phyloP scores from a whole-genome alignment of 2,797 vertebrate species.

The Falco peregrinus region DNA sequence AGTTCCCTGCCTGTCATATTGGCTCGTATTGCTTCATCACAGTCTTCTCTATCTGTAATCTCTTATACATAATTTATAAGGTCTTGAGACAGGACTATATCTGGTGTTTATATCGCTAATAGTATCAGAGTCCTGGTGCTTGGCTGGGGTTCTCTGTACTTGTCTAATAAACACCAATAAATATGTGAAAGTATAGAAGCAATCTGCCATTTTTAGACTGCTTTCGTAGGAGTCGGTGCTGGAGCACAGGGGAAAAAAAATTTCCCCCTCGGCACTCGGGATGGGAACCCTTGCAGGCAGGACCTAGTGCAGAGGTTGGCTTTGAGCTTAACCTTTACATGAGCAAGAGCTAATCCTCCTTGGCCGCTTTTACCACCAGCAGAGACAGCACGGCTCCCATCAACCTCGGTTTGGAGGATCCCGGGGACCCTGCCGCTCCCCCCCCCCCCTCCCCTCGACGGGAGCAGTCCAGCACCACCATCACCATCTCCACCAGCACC shows the following conservation, averaged over 20 bases:
- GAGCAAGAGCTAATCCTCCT: background rate
- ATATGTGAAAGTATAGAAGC: background rate
- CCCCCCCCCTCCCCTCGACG: rapidly evolving
- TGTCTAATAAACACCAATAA: background rate
- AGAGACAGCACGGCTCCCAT: background rate
- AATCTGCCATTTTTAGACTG: background rate
- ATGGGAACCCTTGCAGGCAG: background rate
- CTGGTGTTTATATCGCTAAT: background rate
- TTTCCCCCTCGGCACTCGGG: background rate
- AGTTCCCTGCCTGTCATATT: background rate
- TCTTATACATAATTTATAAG: background rate
- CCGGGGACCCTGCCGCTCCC: background rate
- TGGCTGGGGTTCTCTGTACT: background rate
- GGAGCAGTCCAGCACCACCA: background rate
- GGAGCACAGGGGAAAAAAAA: background rate
- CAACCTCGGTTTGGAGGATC: background rate
- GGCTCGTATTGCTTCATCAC: background rate
- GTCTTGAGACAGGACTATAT: background rate
- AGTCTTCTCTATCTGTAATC: background rate
- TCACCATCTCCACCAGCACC: background rate
- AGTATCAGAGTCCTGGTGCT: background rate
- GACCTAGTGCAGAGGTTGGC: background rate
- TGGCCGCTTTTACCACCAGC: background rate
- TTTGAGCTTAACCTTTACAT: constrained; percentile 16
- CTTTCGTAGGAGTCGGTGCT: background rate